These are phyloP conservation scores for Dunckerocampus dactyliophorus DNA, from an alignment of 2,113 vertebrate species.

Conservation along the genomic window DNA sequence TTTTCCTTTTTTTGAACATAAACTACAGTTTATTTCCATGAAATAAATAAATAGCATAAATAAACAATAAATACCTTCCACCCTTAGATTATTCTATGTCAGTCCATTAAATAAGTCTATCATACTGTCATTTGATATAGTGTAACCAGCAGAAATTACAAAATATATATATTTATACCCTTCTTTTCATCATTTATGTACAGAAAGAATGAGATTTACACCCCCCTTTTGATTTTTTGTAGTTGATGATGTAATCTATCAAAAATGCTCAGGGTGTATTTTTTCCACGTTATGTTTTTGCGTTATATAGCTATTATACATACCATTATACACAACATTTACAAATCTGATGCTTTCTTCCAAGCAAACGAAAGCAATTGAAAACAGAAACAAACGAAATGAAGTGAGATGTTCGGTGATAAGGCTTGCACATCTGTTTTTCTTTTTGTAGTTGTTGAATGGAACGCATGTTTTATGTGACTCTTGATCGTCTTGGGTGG, in stretches of 20 bases:
- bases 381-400: slow-evolving; percentile 3
- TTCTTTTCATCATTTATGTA: slow-evolving; percentile 55
- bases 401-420: slow-evolving; percentile 5
- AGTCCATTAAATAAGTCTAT: slow-evolving; percentile 51
- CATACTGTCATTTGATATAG: slow-evolving; percentile 52
- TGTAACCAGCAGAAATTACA: slow-evolving; percentile 57
- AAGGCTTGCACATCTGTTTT: slow-evolving; percentile 25
- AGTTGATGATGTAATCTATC: slow-evolving; percentile 30
- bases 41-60: slow-evolving; percentile 60
- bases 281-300: neutral
- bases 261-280: slow-evolving; percentile 12
- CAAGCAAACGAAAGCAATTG: slow-evolving; percentile 17
- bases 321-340: slow-evolving; percentile 35
- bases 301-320: slow-evolving; percentile 1
- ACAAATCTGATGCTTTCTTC: slow-evolving; percentile 24
- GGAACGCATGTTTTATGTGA: neutral
- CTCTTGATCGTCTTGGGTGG: no score
- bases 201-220: slow-evolving; percentile 54
- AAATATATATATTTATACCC: slow-evolving; percentile 64
- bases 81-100: slow-evolving; percentile 37
- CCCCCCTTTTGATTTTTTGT: slow-evolving; percentile 5
- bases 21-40: slow-evolving; percentile 34
- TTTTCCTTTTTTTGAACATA: slow-evolving; percentile 42
- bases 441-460: neutral
- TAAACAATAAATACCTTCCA: slow-evolving; percentile 53